These are phyloP conservation scores for Vimba vimba DNA, from an alignment of 2,113 vertebrate genomes.

Conservation along the genomic window DNA sequence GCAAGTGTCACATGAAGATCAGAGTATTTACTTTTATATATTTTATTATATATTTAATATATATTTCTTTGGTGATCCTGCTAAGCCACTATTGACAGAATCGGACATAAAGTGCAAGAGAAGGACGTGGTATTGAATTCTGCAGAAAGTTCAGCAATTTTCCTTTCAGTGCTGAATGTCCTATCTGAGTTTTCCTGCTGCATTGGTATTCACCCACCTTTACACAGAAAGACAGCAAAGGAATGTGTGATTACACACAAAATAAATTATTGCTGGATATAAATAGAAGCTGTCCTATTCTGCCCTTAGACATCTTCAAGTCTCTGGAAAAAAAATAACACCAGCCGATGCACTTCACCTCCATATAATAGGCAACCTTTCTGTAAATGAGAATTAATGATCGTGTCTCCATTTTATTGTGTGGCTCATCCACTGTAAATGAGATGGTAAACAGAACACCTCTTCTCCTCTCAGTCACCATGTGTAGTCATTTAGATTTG, in stretches of 20 bases:
- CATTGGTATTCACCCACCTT: conserved; percentile 54
- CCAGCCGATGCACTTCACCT: conserved; percentile 34
- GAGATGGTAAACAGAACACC: conserved; percentile 12
- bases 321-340: conserved; percentile 15
- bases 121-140: conserved; percentile 9
- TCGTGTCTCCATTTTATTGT: conserved; percentile 24
- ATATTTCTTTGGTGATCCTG: background rate
- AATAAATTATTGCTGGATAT: conserved; percentile 52
- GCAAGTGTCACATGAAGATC: background rate
- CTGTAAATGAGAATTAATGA: conserved; percentile 35
- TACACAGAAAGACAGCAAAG: conserved; percentile 65
- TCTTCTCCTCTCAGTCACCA: conserved; percentile 22
- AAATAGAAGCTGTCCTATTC: conserved; percentile 33
- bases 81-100: conserved; percentile 33
- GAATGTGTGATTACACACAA: conserved; percentile 69
- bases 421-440: conserved; percentile 11
- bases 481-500: conserved; percentile 15
- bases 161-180: conserved; percentile 28
- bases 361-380: conserved; percentile 41
- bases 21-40: background rate
- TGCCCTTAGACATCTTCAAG: conserved; percentile 36
- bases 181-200: conserved; percentile 56
- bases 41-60: background rate
- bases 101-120: background rate
- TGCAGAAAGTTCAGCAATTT: conserved; percentile 12